Conservation (phyloP, 2,113 vertebrate genomes). For the Mellivora capensis region DNA sequence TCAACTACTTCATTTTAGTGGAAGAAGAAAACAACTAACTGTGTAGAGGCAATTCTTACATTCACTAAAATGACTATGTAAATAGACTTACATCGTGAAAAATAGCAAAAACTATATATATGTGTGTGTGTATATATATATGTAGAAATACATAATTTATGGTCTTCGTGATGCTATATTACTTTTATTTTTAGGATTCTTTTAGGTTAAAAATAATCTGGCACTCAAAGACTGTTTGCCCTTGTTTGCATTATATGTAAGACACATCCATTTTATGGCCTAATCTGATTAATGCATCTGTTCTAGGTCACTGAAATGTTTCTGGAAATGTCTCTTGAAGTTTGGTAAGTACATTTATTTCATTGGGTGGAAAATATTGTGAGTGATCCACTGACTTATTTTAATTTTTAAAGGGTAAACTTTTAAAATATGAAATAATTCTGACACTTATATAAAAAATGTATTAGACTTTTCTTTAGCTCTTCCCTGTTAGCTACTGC, state of each 20-base stretch:
- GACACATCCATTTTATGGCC: not conserved
- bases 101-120: not conserved
- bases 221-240: not conserved
- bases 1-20: not conserved
- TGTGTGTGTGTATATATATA: not conserved
- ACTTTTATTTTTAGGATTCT: not conserved
- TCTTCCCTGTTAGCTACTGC: not conserved
- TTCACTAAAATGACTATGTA: not conserved
- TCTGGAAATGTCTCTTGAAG: conserved; percentile 92
- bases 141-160: not conserved
- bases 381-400: not conserved
- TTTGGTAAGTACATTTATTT: conserved; percentile 88
- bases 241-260: not conserved
- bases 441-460: not conserved
- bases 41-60: not conserved
- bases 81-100: not conserved
- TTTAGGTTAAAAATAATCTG: not conserved
- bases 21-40: not conserved
- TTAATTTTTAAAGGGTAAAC: not conserved
- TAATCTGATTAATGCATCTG: conserved; percentile 49
- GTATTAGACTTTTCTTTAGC: not conserved
- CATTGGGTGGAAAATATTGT: not conserved
- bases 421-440: conserved; percentile 14
- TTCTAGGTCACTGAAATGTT: conserved; percentile 92
- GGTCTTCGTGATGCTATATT: not conserved